Evolutionary conservation across 1,140 invertebrate genomes (phyloP).

Genomic region (Stenopsyche tienmushanensis): DNA sequence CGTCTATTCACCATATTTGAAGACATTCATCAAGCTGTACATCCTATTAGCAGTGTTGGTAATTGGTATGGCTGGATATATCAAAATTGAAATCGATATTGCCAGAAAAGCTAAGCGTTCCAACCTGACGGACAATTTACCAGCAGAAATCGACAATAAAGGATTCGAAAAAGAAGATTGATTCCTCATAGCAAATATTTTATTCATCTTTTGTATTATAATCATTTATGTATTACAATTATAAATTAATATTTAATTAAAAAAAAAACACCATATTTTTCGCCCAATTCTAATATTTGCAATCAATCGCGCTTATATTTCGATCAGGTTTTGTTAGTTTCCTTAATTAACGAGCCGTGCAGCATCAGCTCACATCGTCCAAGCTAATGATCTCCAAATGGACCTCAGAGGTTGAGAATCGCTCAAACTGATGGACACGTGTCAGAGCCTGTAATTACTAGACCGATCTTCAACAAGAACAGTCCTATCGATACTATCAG

Average conservation of each 20-base stretch:
- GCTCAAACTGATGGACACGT: neutral
- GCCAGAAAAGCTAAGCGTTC: conserved; percentile 2
- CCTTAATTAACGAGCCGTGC: too few relatives aligned
- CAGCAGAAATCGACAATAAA: conserved; percentile 14
- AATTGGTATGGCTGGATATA: conserved; percentile 71
- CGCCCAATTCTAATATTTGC: too few relatives aligned
- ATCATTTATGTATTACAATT: too few relatives aligned
- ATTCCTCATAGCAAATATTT: too few relatives aligned
- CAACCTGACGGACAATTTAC: neutral
- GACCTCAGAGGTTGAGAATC: neutral
- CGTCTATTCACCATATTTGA: conserved; percentile 73
- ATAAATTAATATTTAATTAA: too few relatives aligned
- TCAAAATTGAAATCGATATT: conserved; percentile 26
- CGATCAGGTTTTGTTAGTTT: too few relatives aligned
- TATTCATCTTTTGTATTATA: too few relatives aligned
- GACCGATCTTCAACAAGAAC: too few relatives aligned
- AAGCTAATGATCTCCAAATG: neutral
- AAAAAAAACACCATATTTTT: too few relatives aligned
- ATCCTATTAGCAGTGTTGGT: conserved; percentile 70
- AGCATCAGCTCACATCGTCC: too few relatives aligned
- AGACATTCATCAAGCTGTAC: conserved; percentile 75
- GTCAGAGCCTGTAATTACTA: neutral
- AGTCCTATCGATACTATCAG: too few relatives aligned
- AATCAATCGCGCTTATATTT: too few relatives aligned
- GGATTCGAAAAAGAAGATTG: conserved; percentile 32